Evolutionary conservation across 2,888 invertebrate species (phyloP), one percentile per base, ranked within the genome.

Genomic region (Euphydryas editha): DNA sequence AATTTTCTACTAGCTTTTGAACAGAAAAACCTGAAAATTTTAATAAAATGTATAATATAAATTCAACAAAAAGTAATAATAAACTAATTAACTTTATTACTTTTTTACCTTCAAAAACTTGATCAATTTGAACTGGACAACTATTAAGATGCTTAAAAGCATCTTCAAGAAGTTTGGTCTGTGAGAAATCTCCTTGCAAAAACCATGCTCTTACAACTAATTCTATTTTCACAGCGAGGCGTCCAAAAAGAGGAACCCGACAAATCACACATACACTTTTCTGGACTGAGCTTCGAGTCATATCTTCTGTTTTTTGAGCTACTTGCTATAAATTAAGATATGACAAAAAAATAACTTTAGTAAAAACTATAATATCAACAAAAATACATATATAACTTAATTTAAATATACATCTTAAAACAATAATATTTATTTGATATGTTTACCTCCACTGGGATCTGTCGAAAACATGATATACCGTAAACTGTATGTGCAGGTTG

Each of bases 171-270:
- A 98, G 93, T 15, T 96, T 95, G 3, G 97, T 97, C 88, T 97
- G 96, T 72, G 96, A 96, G 82, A 98, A 98, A 89, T 98, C 98
- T 20, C 97, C 97, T 84, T 99, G 98, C 65, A 98, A 96, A 87
- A 99, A 99, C 92, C 99, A 99, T 0, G 99, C 99, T 82, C 98
- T 96, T 0, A 99, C 99, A 69, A 99, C 99, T 10, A 99, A 93
- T 72, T 98, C 96, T 93, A 99, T 95, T 92, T 99, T 99, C 72
- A 98, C 97, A 83, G 98, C 98, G 67, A 98, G 96, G 65, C 98
- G 96, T 0, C 99, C 99, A 92, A 97, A 99, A 13, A 99, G 93
- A 5, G 99, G 99, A 72, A 96, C 93, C 67, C 95, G 95, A 78
- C 98, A 98, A 65, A 99, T 93, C 18, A 99, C 98, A 92, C 99